Conservation (phyloP, 2,797 vertebrate genomes). For the Hoplostethus atlanticus region DNA sequence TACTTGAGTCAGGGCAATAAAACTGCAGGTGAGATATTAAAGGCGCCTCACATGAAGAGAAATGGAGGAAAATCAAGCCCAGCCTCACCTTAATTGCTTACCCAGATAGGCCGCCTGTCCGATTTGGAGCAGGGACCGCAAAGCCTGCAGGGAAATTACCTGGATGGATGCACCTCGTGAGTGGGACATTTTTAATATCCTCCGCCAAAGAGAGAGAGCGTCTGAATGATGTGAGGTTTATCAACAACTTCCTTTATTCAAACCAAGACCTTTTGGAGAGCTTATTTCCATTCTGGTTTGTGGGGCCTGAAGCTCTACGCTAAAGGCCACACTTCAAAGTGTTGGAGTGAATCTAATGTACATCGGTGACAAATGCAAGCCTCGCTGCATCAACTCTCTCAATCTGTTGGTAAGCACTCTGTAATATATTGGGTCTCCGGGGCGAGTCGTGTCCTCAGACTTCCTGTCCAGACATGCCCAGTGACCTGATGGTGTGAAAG, state of each 20-base stretch:
- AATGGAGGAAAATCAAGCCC: constrained; percentile 54
- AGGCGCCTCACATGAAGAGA: constrained; percentile 49
- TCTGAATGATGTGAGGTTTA: constrained; percentile 51
- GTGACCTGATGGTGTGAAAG: constrained; percentile 46
- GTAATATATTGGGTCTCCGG: constrained; percentile 25
- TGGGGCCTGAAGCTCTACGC: constrained; percentile 6
- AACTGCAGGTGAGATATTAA: constrained; percentile 45
- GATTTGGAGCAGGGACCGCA: constrained; percentile 27
- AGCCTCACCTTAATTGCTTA: constrained; percentile 54
- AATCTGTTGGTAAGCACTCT: constrained; percentile 51
- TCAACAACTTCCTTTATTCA: constrained; percentile 50
- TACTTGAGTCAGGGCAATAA: constrained; percentile 43
- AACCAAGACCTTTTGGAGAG: constrained; percentile 26
- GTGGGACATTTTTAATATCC: constrained; percentile 55
- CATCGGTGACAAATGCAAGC: constrained; percentile 43
- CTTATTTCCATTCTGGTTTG: constrained; percentile 33
- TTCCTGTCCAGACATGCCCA: constrained; percentile 37
- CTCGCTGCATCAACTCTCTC: constrained; percentile 43
- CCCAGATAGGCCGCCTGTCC: constrained; percentile 26
- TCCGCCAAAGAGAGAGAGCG: constrained; percentile 26
- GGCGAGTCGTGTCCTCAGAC: constrained; percentile 48
- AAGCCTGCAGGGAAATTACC: constrained; percentile 53
- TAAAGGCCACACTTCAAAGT: constrained; percentile 31
- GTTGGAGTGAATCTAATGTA: constrained; percentile 27
- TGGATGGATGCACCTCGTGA: constrained; percentile 43